phyloP scores from a whole-genome alignment of 2,888 invertebrate genomes.

The Apamea sordens region DNA sequence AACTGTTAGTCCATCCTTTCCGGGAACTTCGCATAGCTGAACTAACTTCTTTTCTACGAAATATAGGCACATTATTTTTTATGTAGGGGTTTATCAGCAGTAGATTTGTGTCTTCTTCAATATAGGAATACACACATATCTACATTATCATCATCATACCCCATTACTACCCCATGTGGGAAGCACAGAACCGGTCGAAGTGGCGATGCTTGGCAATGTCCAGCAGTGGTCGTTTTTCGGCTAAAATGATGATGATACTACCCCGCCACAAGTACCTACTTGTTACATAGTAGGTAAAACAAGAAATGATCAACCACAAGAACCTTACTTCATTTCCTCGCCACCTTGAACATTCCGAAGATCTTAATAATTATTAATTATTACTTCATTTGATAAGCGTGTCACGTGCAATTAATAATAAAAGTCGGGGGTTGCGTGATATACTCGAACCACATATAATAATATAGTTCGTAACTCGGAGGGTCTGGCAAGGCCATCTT shows the following conservation, averaged over 20 bases:
- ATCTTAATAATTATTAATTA: conserved; percentile 39
- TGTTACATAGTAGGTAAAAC: background rate
- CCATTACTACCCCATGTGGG: too few species aligned
- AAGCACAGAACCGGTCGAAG: too few species aligned
- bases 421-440: conserved; percentile 52
- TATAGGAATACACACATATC: background rate
- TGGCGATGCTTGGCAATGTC: too few species aligned
- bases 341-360: conserved; percentile 30
- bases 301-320: background rate
- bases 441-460: conserved; percentile 27
- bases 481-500: conserved; percentile 35
- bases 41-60: background rate
- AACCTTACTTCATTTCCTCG: background rate
- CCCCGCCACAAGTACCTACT: too few species aligned
- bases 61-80: background rate
- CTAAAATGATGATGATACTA: too few species aligned
- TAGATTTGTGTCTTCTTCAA: background rate
- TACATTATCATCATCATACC: too few species aligned
- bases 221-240: too few species aligned
- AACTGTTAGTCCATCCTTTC: background rate
- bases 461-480: conserved; percentile 15
- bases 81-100: background rate
- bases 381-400: conserved; percentile 42
- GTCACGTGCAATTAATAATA: conserved; percentile 44
- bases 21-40: background rate